Evolutionary conservation across 1,140 invertebrate genomes (phyloP), one percentile per base, ranked within the genome.

Genomic region (Drosophila ercepeae): DNA sequence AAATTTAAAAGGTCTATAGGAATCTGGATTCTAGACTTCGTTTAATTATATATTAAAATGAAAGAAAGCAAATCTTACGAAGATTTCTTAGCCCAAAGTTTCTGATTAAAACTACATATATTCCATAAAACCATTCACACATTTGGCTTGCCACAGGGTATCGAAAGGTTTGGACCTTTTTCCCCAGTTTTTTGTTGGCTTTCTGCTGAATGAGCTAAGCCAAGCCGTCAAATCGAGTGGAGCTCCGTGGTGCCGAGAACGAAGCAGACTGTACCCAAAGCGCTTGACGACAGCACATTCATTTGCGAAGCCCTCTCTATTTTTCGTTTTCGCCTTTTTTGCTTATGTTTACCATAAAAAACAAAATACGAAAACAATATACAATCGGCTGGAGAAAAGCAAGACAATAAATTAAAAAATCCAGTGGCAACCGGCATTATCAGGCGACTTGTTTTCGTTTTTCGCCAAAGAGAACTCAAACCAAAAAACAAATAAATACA

Each of bases 311-410:
- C 29, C 29, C 16, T 64, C 69, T 72, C 69, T 73, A 72, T 73
- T 73, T 52, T 32, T 46, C 46, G 48, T 50, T 67, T 73, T 73
- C 25, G 46, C 55, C 55, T 59, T 59, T 67, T 67, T 67, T 39
- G 63, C 60, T 67, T 52, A 67, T 57, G 63, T 69, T 69, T 69
- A 57, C 65, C 65, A 45, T 51, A 64, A 64, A 64, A 51, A 21
- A 36, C n/a, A 14, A 44, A 32, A 32, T 18, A 42, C n/a, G 27
- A 50, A 34, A 25, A 21, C n/a, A 57, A 23, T 27, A 55, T 23
- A 25, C 16, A 27, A 13, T n/a, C 41, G 32, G 53, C 16, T 25
- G 32, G 32, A 53, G 29, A 59, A 59, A 13, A 39, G 7, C 39
- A 25, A 25, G 44, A 51, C 25, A 16, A 42, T 9, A 64, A 48